Conservation (phyloP, 2,797 vertebrate species). For the Aplochiton taeniatus region DNA sequence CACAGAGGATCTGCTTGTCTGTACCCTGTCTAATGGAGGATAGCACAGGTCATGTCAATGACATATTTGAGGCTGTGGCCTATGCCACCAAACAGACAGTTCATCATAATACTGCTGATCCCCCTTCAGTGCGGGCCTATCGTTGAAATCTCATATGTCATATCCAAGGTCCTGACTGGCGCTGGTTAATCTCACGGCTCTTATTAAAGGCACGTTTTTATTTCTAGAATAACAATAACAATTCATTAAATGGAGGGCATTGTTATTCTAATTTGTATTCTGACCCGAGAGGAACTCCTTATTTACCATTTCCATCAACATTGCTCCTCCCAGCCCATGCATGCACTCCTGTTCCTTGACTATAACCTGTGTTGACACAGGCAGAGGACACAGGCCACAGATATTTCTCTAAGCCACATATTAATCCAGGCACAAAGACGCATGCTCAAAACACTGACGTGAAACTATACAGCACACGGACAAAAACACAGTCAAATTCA, state of each 20-base stretch:
- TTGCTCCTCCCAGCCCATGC: slow-evolving; percentile 53
- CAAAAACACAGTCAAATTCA: too few relatives aligned
- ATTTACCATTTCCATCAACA: slow-evolving; percentile 41
- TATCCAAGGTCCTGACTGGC: neutral
- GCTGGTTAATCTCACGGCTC: too few relatives aligned
- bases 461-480: too few relatives aligned
- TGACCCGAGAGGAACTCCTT: neutral
- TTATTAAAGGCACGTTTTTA: too few relatives aligned
- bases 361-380: slow-evolving; percentile 54
- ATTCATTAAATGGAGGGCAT: too few relatives aligned
- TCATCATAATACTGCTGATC: neutral
- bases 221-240: too few relatives aligned
- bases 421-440: neutral
- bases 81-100: slow-evolving; percentile 21
- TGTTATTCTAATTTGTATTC: too few relatives aligned
- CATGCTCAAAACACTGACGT: neutral
- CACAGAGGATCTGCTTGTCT: slow-evolving; percentile 1
- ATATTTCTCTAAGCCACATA: neutral
- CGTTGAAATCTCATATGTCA: slow-evolving; percentile 1
- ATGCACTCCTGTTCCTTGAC: slow-evolving; percentile 55
- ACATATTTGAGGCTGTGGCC: slow-evolving; percentile 1
- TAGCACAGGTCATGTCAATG: neutral
- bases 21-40: neutral
- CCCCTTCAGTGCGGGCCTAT: neutral
- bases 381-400: slow-evolving; percentile 4